Conservation (phyloP, 2,888 invertebrate species). For the Stomorhina lunata region DNA sequence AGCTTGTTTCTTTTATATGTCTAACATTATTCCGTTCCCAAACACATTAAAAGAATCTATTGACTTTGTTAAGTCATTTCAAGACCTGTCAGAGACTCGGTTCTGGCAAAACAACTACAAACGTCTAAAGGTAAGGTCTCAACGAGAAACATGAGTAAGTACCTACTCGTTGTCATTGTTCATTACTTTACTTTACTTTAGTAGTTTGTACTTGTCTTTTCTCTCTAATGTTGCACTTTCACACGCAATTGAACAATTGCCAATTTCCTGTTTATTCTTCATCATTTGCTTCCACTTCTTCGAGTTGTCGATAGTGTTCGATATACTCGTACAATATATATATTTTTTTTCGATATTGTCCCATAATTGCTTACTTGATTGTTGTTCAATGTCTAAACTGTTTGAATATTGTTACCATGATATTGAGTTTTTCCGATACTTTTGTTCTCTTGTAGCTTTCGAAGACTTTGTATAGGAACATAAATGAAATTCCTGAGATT, state of each 20-base stretch:
- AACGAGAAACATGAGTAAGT: constrained; percentile 15
- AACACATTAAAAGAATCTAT: constrained; percentile 17
- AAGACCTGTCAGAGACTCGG: constrained; percentile 1
- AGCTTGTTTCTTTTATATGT: background rate
- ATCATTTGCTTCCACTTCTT: constrained; percentile 27
- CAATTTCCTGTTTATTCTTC: constrained; percentile 54
- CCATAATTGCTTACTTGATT: background rate
- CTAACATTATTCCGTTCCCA: background rate
- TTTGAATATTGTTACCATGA: constrained; percentile 27
- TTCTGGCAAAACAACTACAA: background rate
- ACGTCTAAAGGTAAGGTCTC: background rate
- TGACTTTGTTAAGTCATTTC: constrained; percentile 1
- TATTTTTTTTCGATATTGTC: constrained; percentile 40
- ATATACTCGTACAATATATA: too few relatives aligned
- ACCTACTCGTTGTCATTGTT: too few relatives aligned
- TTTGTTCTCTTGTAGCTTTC: background rate
- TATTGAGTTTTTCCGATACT: constrained; percentile 18
- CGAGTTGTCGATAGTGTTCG: background rate
- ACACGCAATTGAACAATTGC: constrained; percentile 63
- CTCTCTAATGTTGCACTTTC: constrained; percentile 57
- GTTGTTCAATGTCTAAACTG: constrained; percentile 22
- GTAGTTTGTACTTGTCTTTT: constrained; percentile 20
- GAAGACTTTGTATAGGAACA: constrained; percentile 1
- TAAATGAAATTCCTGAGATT: constrained; percentile 46
- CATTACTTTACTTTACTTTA: too few relatives aligned